A percentile compares a stretch with the other conserved stretches of the same genome.
Evolutionary conservation across 2,888 invertebrate genomes (phyloP).

Genomic region (Lycocerus yunnanus): DNA sequence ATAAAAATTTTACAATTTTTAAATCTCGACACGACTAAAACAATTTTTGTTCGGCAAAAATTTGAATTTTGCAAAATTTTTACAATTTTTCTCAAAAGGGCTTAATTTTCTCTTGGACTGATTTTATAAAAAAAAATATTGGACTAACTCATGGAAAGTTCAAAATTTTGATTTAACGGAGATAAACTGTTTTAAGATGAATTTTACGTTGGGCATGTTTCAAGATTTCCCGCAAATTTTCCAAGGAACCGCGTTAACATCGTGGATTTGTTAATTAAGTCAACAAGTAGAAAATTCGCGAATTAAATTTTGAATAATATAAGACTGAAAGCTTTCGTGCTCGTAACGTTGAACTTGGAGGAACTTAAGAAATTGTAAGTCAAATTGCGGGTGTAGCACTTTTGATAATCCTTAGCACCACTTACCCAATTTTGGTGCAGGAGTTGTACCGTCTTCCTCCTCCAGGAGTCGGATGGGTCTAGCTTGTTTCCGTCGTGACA

Average conservation of each 20-base stretch:
- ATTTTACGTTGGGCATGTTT: not conserved
- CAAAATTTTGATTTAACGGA: not conserved
- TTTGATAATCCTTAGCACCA: slow-evolving; percentile 14
- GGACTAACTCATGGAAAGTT: too few relatives aligned
- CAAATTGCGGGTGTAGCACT: slow-evolving; percentile 8
- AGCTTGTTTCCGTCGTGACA: slow-evolving; percentile 62
- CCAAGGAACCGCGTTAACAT: not conserved
- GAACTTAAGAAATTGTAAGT: not conserved
- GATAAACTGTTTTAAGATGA: too few relatives aligned
- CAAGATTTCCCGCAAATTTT: not conserved
- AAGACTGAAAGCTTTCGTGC: not conserved
- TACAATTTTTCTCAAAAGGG: not conserved
- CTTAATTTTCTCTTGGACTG: not conserved
- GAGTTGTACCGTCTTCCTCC: slow-evolving; percentile 54
- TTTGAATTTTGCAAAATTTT: not conserved
- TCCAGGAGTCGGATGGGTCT: slow-evolving; percentile 60
- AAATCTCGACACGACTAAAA: not conserved
- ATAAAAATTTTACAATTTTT: not conserved
- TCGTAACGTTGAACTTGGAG: not conserved
- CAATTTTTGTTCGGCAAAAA: not conserved
- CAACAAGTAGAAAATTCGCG: not conserved
- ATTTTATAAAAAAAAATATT: too few relatives aligned
- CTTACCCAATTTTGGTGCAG: slow-evolving; percentile 44
- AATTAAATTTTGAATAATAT: not conserved
- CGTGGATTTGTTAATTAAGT: not conserved